A percentile compares a stretch with the other conserved stretches of the same genome.
Conservation (phyloP, 2,888 invertebrate species). For the Eilema depressum region DNA sequence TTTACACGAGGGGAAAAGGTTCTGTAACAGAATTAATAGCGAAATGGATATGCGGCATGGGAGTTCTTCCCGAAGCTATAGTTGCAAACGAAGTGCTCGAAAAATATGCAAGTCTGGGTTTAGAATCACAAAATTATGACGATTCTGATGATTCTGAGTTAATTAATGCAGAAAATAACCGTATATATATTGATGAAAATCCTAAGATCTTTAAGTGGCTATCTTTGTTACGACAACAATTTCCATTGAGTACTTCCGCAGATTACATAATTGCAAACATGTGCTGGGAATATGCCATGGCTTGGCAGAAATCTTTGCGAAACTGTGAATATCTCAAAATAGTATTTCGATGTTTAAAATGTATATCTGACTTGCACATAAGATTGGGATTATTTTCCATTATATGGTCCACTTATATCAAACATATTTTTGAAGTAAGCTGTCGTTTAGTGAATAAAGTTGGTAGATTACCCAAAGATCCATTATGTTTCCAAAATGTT, state of each 20-base stretch:
- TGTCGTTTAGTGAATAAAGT: conserved; percentile 93
- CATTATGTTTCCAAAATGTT: conserved; percentile 92
- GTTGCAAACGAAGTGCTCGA: conserved; percentile 84
- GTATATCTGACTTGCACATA: conserved; percentile 89
- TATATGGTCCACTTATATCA: conserved; percentile 96
- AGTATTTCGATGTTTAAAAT: conserved; percentile 90
- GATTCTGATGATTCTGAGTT: conserved; percentile 66
- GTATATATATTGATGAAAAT: conserved; percentile 72
- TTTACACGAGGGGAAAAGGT: conserved; percentile 90
- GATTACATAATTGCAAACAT: conserved; percentile 94
- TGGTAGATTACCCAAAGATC: conserved; percentile 94
- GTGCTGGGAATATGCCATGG: conserved; percentile 96
- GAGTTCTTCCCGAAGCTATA: conserved; percentile 89
- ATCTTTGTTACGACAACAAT: conserved; percentile 90
- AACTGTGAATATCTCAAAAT: conserved; percentile 89
- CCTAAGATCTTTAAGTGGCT: conserved; percentile 88
- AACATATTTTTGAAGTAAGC: conserved; percentile 91
- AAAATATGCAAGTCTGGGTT: conserved; percentile 49
- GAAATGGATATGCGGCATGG: conserved; percentile 93
- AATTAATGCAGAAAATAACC: conserved; percentile 72
- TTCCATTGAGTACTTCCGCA: conserved; percentile 94
- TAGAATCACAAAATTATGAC: conserved; percentile 49
- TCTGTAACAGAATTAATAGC: conserved; percentile 96
- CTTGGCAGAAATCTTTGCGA: conserved; percentile 93
- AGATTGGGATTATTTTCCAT: conserved; percentile 93